Conservation (phyloP, 2,888 invertebrate genomes). For the Reticulitermes lucifugus region DNA sequence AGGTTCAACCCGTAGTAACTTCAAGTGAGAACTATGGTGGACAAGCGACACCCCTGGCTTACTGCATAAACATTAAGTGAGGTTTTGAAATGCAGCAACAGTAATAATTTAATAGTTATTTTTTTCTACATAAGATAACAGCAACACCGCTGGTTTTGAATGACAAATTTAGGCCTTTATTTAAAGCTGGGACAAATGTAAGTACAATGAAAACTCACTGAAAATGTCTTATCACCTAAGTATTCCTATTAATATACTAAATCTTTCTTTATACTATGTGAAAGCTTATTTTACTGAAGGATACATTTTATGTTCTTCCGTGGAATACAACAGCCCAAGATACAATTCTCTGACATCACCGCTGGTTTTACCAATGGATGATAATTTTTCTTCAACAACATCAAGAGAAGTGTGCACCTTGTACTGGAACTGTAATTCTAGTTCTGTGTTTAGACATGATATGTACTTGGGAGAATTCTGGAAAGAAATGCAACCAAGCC, state of each 20-base stretch:
- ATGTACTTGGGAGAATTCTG: conserved; percentile 95
- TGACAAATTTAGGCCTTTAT: too few species aligned
- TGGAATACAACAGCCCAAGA: conserved; percentile 90
- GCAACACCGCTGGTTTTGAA: too few species aligned
- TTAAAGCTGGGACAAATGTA: too few species aligned
- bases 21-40: too few species aligned
- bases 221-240: too few species aligned
- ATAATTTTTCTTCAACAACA: conserved; percentile 88
- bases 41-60: too few species aligned
- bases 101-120: too few species aligned
- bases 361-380: conserved; percentile 66
- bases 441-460: conserved; percentile 78
- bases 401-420: conserved; percentile 93
- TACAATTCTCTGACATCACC: conserved; percentile 90
- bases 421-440: conserved; percentile 91
- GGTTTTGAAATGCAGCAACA: too few species aligned
- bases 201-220: too few species aligned
- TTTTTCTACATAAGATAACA: too few species aligned
- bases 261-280: background rate
- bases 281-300: conserved; percentile 49
- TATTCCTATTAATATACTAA: conserved; percentile 11
- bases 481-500: conserved; percentile 57
- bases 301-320: conserved; percentile 97
- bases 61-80: too few species aligned
- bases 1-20: too few species aligned